Evolutionary conservation across 1,140 invertebrate species (phyloP), one percentile per base, ranked within the genome.

Genomic region (Tetramorium parvispinum): DNA sequence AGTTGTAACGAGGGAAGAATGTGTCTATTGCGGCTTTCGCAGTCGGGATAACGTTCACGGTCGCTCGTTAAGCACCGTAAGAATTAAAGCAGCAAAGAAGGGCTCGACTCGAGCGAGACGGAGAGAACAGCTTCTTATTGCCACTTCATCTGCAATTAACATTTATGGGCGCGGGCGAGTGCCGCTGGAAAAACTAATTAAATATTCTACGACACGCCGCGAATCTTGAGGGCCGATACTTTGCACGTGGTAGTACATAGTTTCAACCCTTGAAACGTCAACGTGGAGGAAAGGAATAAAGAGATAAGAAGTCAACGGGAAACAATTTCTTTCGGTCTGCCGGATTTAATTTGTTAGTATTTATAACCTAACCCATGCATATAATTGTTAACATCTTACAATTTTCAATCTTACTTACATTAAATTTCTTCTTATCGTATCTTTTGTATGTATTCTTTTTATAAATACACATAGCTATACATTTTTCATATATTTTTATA

Each of bases 111-210:
- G 16, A 73, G 27, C 53, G 18, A 24, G 51, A 76, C 7, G 27
- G 46, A 70, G 78, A 81, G 85, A 71, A 76, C 27, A 82, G 78
- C 85, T 93, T 94, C 94, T 94, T 95, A 95, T 95, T 95, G 95
- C 95, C 94, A 95, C 94, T 95, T 95, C 94, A 95, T 95, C 93
- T 94, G 94, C 94, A 95, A 95, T 95, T 95, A 95, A 95, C 95
- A 95, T 95, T 95, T 95, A 95, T 95, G 93, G 92, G 93, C 91
- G 91, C 92, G 87, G 88, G 91, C 91, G 77, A 89, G 88, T 88
- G 63, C 66, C 65, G 88, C 89, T 93, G 93, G 94, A 95, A 95
- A 95, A 95, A 95, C 94, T 95, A 95, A 95, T 95, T 95, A 95
- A 95, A 95, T 95, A 95, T 95, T 95, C 94, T 81, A 61, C 71